Base-by-base conservation (phyloP, 2,888 invertebrate species). In the Troides aeacus region DNA sequence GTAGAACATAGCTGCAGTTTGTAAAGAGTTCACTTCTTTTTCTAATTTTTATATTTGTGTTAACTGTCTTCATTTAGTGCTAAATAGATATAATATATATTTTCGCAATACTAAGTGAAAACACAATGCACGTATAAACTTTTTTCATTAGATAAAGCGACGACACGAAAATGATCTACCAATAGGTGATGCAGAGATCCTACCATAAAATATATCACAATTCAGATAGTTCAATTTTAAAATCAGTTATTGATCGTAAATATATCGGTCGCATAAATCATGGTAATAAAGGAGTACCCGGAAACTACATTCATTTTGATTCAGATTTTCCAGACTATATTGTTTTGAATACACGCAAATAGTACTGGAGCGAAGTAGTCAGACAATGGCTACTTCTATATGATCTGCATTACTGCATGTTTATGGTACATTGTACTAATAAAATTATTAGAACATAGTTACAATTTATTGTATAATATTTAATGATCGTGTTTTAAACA, bases 381-480 rank as follows among this genome's bases (percentile, higher is more conserved):
- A 58, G 57, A 63, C 63, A 68, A 81, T 80, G 50, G 23, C 23
- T 23, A 53, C 17, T 63, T 17, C 21, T 23, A 67, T 30, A 24
- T 17, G 24, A 59, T 24, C 23, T 59, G 30, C 50, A 50, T 50
- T 50, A 15, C 50, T 50, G 50, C 17, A 50, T 50, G 50, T 50
- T 50, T 50, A 50, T 50, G 50, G 50, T 50, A 50, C 50, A 39
- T 39, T 39, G 39, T 39, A 39, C 50, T 17, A 50, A 17, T 17
- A 50, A 50, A 50, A 18, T 50, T 50, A 50, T 50, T 50, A 18
- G 5, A 17, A 50, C 50, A 15, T 17, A 50, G 18, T 15, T 15
- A 15, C 18, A 17, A 50, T 50, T 50, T 50, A 17, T 50, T 50
- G 39, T 7, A 50, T 50, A 12, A 17, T 17, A 50, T 5, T 17